Base-by-base conservation (phyloP, 2,888 invertebrate genomes). In the Tenthredo scrophulariae region DNA sequence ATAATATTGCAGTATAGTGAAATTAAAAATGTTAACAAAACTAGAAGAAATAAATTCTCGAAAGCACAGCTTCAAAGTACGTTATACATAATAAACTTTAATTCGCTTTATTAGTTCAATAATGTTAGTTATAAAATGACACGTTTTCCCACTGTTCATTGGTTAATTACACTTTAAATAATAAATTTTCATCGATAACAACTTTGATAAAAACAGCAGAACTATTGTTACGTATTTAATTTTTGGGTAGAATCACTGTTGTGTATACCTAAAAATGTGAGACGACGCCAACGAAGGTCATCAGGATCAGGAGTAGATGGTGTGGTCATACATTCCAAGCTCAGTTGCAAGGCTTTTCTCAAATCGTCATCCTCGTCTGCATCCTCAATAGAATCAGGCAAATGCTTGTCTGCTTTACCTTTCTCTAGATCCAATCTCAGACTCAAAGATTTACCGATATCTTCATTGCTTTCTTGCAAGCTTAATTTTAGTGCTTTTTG, bases 401-500 rank as follows among this genome's bases (percentile, higher is more conserved):
- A 65, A 85, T 85, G 80, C 22, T 85, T 62, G 10, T 86, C 84
- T 9, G 84, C 74, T 33, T 87, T 86, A 46, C 86, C 86, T 67
- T 70, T 87, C 3, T 87, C 86, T 13, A 89, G 86, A 33, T 89
- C 89, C 65, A 91, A 85, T 86, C 91, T 89, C 70, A 91, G 85
- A 40, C 90, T 90, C 2, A 89, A 84, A n/a, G 87, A 88, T 37
- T 88, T 88, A 18, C 90, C 88, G 18, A 87, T 86, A 62, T 90
- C 88, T 15, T 86, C 90, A 13, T 89, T 87, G 15, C 91, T 92
- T 54, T 93, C 93, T 85, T 93, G 92, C 86, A 95, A 91, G 89
- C 95, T 95, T 84, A 95, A 90, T 84, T 94, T 91, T 33, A 95
- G 90, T 2, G 95, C 95, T 82, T 93, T 93, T 87, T 94, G 94